Base-by-base conservation (phyloP, 2,113 vertebrate species). In the Ciconia maguari region DNA sequence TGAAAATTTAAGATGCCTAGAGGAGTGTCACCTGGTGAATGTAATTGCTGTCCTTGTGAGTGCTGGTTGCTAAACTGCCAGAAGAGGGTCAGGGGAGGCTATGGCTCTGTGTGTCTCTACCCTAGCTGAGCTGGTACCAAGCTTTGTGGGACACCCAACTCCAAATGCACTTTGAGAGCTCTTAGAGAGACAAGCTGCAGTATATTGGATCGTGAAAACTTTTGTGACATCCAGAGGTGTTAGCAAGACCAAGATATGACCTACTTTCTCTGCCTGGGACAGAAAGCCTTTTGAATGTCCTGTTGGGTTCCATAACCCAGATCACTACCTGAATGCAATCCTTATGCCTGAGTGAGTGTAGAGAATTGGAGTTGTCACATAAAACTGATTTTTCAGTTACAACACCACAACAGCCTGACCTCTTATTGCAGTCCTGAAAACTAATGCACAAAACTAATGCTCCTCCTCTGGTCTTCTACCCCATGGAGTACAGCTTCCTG, bases 1-100 rank as follows among this genome's bases (percentile, higher is more conserved):
- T 93, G 71, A 92, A 86, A 87, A 78, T 89, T 80, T 81, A 90
- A 62, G 69, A 75, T 57, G 71, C 42, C 51, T 34, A 18, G 29
- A 60, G 48, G 20, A 82, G 51, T 46, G 46, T 93, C 52, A 64
- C 16, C 0, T 0, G 11, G 32, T 55, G 60, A 51, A 48, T 54
- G 29, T 19, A 51, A 30, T 18, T 26, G 29, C 29, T 77, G 62
- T 66, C n/a, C 60, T 80, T 81, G 51, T 0, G 2, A 66, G 58
- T 10, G 34, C 27, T 83, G 29, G 34, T n/a, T 79, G 57, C 49
- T 74, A 13, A 54, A 32, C 25, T 46, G 13, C 9, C 41, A 57
- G 77, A 49, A 71, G 42, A 62, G 21, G 58, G 21, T 57, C 75
- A 83, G 57, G 49, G 58, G 46, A 38, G 41, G 29, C 34, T 55